phyloP scores from a whole-genome alignment of 1,140 invertebrate genomes.

The Drosophila pectinifera region DNA sequence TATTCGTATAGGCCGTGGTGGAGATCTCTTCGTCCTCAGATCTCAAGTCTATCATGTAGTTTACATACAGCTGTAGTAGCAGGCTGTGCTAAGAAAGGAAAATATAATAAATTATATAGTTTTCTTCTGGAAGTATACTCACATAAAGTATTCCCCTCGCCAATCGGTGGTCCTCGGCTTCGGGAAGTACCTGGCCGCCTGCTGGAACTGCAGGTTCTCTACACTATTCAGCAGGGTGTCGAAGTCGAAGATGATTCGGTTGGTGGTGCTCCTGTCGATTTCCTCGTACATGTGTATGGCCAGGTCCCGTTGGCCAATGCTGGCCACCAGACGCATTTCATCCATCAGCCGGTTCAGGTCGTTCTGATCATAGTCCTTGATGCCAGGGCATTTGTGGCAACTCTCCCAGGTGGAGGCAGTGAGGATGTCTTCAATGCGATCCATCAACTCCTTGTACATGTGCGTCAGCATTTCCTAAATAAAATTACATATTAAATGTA shows the following conservation, averaged over 20 bases:
- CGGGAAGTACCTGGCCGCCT: constrained; percentile 20
- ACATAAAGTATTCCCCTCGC: constrained; percentile 60
- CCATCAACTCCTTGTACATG: constrained; percentile 67
- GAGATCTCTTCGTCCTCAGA: constrained; percentile 11
- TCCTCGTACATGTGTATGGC: constrained; percentile 56
- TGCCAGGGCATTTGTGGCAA: not conserved
- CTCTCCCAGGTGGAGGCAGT: constrained; percentile 27
- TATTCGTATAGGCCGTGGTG: constrained; percentile 22
- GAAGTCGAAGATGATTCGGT: constrained; percentile 37
- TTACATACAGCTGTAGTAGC: constrained; percentile 49
- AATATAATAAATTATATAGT: too few species aligned
- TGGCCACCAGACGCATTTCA: constrained; percentile 43
- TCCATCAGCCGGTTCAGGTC: constrained; percentile 26
- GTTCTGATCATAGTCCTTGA: constrained; percentile 16
- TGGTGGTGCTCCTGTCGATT: constrained; percentile 18
- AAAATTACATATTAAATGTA: not conserved
- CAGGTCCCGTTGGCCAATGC: constrained; percentile 34
- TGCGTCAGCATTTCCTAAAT: constrained; percentile 69
- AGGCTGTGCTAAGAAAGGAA: constrained; percentile 32
- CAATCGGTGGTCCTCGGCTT: constrained; percentile 21
- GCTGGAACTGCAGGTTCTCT: constrained; percentile 44
- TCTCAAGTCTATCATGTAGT: constrained; percentile 46
- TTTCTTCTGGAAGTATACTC: not conserved
- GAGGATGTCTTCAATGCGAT: constrained; percentile 39
- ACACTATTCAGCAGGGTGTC: constrained; percentile 52